A percentile compares a stretch with the other conserved stretches of the same genome.
phyloP scores from a whole-genome alignment of 1,140 invertebrate species.

The Trialeurodes vaporariorum region DNA sequence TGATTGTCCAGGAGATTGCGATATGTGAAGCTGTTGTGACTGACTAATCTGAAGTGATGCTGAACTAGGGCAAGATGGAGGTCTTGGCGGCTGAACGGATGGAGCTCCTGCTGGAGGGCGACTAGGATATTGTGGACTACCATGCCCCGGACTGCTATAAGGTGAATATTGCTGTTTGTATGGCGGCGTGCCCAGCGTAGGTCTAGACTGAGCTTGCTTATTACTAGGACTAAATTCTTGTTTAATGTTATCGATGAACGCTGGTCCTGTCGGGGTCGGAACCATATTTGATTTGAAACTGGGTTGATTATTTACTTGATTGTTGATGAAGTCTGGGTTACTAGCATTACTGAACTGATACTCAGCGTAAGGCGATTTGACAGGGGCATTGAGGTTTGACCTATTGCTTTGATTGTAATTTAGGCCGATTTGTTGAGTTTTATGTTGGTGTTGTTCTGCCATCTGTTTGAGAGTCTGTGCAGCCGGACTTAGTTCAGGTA shows the following conservation, averaged over 20 bases:
- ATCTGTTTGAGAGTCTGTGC: slow-evolving; percentile 90
- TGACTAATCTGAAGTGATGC: not conserved
- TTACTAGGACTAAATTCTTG: not conserved
- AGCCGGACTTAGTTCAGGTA: slow-evolving; percentile 58
- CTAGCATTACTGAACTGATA: not conserved
- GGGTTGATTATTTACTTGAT: not conserved
- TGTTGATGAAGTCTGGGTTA: not conserved
- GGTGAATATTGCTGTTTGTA: not conserved
- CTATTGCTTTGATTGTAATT: slow-evolving; percentile 30
- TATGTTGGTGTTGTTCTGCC: slow-evolving; percentile 91
- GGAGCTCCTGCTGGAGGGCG: not conserved
- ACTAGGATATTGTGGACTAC: not conserved
- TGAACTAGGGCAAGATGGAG: not conserved
- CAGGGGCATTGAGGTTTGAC: not conserved
- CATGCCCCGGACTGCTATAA: not conserved
- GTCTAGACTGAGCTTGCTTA: not conserved
- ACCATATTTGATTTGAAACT: not conserved
- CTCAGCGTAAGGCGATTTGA: not conserved
- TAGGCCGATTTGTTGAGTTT: slow-evolving; percentile 49
- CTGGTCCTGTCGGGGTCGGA: not conserved
- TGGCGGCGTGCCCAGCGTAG: not conserved
- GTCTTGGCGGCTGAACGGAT: not conserved
- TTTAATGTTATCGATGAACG: not conserved
- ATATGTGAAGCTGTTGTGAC: not conserved
- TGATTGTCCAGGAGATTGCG: not conserved